A percentile compares a stretch with the other conserved stretches of the same genome.
Evolutionary conservation across 2,113 vertebrate species (phyloP).

Genomic region (Sula dactylatra): DNA sequence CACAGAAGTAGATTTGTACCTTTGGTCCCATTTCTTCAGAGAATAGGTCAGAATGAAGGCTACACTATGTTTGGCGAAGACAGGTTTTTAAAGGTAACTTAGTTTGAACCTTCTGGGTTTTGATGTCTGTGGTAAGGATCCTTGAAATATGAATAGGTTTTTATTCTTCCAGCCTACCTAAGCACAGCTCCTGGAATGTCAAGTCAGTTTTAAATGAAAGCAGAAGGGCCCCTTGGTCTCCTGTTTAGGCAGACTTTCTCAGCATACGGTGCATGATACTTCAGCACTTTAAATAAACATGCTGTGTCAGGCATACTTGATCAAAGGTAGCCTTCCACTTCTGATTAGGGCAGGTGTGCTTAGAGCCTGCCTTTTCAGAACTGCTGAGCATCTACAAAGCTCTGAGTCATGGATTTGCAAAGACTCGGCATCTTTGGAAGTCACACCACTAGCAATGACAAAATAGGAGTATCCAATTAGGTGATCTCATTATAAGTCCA

Average conservation of each 20-base stretch:
- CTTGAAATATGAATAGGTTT: neutral
- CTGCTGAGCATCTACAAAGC: conserved; percentile 30
- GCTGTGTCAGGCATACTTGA: conserved; percentile 28
- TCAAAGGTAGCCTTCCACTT: conserved; percentile 19
- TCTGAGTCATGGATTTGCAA: conserved; percentile 2
- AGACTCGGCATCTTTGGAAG: conserved; percentile 38
- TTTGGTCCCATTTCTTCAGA: neutral
- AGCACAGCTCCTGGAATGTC: neutral
- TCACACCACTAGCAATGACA: conserved; percentile 3
- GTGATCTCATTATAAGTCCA: neutral
- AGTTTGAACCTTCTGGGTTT: neutral
- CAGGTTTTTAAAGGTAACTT: neutral
- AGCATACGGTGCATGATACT: neutral
- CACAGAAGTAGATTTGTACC: neutral
- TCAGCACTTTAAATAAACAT: neutral
- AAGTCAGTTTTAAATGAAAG: neutral
- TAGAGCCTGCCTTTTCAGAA: neutral
- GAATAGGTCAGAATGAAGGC: neutral
- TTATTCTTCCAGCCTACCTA: neutral
- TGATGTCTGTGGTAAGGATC: neutral
- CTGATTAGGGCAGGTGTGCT: conserved; percentile 20
- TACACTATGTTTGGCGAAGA: neutral
- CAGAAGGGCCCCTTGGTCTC: neutral
- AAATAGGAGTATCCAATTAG: conserved; percentile 6
- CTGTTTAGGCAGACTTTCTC: neutral